phyloP scores from a whole-genome alignment of 2,888 invertebrate genomes.

The Onchidella celtica region DNA sequence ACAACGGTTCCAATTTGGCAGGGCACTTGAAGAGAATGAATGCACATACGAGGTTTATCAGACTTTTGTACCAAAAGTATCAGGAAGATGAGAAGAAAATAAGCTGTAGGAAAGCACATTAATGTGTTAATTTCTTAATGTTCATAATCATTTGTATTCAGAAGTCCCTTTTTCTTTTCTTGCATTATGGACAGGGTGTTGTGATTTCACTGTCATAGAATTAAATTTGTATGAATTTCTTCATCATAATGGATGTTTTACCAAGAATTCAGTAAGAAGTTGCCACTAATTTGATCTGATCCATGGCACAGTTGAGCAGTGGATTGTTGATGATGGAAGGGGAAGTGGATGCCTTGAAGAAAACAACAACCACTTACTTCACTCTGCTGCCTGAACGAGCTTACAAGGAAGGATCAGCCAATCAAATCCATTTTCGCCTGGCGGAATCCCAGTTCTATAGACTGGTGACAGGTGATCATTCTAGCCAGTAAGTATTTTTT shows the following conservation, averaged over 20 bases:
- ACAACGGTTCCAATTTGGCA: too few species aligned
- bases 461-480: conserved; percentile 59
- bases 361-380: conserved; percentile 66
- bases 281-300: neutral
- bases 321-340: conserved; percentile 71
- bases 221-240: neutral
- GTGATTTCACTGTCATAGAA: neutral
- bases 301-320: conserved; percentile 60
- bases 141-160: too few species aligned
- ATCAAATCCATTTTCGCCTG: conserved; percentile 73
- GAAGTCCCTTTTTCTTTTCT: too few species aligned
- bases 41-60: too few species aligned
- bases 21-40: too few species aligned
- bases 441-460: conserved; percentile 77
- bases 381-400: conserved; percentile 66
- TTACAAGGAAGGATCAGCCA: conserved; percentile 74
- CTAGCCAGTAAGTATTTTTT: neutral
- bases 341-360: conserved; percentile 70
- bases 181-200: too few species aligned
- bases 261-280: neutral
- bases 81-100: too few species aligned
- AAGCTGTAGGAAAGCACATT: too few species aligned
- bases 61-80: too few species aligned
- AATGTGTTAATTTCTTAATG: too few species aligned
- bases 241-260: neutral